Percentiles rank a stretch among this genome's conserved stretches.
phyloP scores from a whole-genome alignment of 2,113 vertebrate genomes.

The Brachirus orientalis region DNA sequence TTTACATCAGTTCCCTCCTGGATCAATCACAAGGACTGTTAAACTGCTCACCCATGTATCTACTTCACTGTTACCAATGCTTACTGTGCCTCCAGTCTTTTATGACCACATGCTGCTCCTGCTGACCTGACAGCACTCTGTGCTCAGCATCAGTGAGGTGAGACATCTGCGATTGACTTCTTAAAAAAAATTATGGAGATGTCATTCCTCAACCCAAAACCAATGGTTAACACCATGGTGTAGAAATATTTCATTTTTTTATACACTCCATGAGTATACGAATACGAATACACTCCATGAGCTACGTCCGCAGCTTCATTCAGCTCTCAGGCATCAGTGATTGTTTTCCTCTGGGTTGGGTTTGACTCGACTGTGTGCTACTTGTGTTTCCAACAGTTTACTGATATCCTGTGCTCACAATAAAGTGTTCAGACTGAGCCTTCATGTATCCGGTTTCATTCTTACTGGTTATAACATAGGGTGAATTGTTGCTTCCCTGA shows the following conservation, averaged over 20 bases:
- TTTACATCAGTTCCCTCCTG: constrained; percentile 19
- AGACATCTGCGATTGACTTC: constrained; percentile 35
- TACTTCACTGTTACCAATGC: constrained; percentile 29
- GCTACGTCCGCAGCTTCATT: constrained; percentile 21
- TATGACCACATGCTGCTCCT: constrained; percentile 50
- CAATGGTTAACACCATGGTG: constrained; percentile 15
- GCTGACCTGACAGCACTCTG: constrained; percentile 40
- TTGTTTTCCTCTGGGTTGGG: constrained; percentile 42
- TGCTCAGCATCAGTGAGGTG: constrained; percentile 21
- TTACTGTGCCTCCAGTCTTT: constrained; percentile 69
- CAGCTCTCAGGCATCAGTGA: constrained; percentile 22
- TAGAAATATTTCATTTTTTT: constrained; percentile 12
- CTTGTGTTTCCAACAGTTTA: constrained; percentile 68
- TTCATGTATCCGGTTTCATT: constrained; percentile 5
- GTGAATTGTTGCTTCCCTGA: constrained; percentile 2
- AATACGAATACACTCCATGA: neutral
- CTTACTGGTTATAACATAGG: too few relatives aligned
- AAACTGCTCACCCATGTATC: constrained; percentile 45
- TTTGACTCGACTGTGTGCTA: constrained; percentile 49
- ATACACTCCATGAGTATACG: constrained; percentile 43
- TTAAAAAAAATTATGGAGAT: constrained; percentile 16
- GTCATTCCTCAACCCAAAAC: constrained; percentile 22
- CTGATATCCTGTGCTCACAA: constrained; percentile 76
- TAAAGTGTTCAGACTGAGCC: constrained; percentile 77
- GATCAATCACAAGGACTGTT: constrained; percentile 39